Base-by-base conservation (phyloP, 1,140 invertebrate species). In the Alviniconcha marisindica region DNA sequence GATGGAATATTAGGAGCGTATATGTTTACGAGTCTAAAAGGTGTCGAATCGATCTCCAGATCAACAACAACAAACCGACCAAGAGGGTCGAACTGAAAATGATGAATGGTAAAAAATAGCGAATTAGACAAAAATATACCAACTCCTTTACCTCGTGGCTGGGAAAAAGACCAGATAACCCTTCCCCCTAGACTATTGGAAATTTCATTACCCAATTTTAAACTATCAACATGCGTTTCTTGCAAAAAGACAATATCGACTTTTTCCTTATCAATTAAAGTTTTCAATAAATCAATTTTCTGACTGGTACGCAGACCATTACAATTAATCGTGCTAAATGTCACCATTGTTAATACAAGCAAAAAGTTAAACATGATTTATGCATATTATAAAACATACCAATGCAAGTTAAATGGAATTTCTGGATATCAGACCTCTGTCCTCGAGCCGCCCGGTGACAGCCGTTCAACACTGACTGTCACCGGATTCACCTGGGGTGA, bases 171-270 rank as follows among this genome's bases (percentile, higher is more conserved):
- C 76, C 83, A 79, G n/a, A 56, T 66, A 28, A 33, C 42, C 40
- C n/a, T 77, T 0, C 36, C 40, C 24, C 4, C 28, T 69, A 10
- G 1, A 10, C 63, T n/a, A n/a, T n/a, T n/a, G n/a, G 38, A 24
- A 63, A 63, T 66, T 14, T 3, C 0, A 24, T 36, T 42, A 24
- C n/a, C 24, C 33, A 40, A 36, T 14, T 36, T 38, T 4, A 42
- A 4, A 42, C 28, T 71, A 66, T 42, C 21, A 71, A 81, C 28
- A 66, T 81, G 80, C 24, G 80, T 81, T 71, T 81, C 80, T 54
- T 81, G 80, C 14, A 71, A 36, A 31, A 81, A 81, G 31, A 66
- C 24, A 40, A 81, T 48, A 66, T 73, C 80, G 42, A 81, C 28
- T 40, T 44, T 48, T 24, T 40, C 12, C 4, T 48, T 10, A 14